Conservation (phyloP, 2,797 vertebrate species). For the Phaenicophaeus curvirostris region DNA sequence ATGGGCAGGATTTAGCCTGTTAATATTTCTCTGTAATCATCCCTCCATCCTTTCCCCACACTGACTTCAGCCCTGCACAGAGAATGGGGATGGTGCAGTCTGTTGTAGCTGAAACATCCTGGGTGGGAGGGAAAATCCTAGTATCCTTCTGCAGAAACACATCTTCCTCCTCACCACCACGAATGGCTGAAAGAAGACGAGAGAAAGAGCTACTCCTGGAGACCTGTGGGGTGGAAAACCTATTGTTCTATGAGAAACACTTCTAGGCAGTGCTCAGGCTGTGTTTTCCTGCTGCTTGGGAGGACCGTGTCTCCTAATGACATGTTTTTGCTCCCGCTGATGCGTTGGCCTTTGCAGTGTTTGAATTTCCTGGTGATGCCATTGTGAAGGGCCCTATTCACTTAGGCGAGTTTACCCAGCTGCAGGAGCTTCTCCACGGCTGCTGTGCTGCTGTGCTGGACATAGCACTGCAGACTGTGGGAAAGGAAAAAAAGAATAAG, state of each 20-base stretch:
- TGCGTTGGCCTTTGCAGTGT: conserved; percentile 22
- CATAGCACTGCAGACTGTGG: neutral
- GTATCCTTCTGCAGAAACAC: neutral
- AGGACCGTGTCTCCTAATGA: neutral
- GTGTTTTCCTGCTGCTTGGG: conserved; percentile 18
- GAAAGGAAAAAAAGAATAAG: neutral
- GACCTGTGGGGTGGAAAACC: neutral
- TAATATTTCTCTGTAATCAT: neutral
- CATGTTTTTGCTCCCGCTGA: neutral
- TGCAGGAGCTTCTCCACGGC: neutral
- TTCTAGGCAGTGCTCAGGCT: neutral
- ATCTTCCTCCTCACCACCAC: neutral
- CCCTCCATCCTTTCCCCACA: neutral
- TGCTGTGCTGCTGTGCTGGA: neutral
- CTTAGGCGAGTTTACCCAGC: conserved; percentile 62
- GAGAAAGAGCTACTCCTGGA: neutral
- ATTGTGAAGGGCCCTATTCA: conserved; percentile 44
- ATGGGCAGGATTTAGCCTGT: neutral
- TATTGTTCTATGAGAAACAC: neutral
- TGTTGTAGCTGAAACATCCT: neutral
- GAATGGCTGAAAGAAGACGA: neutral
- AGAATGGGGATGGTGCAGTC: neutral
- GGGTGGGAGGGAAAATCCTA: neutral
- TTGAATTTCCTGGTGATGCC: conserved; percentile 50
- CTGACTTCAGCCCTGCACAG: rapidly evolving